Conservation (phyloP, 1,140 invertebrate species). For the Drosophila tropicalis region DNA sequence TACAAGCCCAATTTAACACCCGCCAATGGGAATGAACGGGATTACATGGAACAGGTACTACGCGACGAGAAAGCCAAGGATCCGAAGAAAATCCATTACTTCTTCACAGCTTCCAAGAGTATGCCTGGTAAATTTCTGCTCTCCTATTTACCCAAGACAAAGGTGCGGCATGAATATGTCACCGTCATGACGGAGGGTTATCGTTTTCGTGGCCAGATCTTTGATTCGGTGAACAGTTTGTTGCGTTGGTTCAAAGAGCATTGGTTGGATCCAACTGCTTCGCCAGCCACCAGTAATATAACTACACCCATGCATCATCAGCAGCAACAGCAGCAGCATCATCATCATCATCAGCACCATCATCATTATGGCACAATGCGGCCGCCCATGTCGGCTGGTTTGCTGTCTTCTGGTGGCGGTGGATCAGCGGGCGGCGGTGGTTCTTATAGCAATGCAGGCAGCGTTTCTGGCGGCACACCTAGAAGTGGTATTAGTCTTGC, state of each 20-base stretch:
- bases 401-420: conserved; percentile 18
- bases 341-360: conserved; percentile 87
- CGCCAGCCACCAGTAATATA: conserved; percentile 86
- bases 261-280: conserved; percentile 95
- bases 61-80: conserved; percentile 94
- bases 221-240: conserved; percentile 92
- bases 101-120: conserved; percentile 93
- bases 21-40: conserved; percentile 84
- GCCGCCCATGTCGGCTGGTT: conserved; percentile 29
- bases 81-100: conserved; percentile 95
- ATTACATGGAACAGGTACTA: conserved; percentile 94
- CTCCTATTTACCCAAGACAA: conserved; percentile 94
- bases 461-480: conserved; percentile 52
- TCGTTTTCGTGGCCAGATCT: conserved; percentile 94
- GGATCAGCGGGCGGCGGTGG: conserved; percentile 72
- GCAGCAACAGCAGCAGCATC: conserved; percentile 84
- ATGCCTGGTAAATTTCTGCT: conserved; percentile 98
- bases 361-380: conserved; percentile 79
- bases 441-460: conserved; percentile 58
- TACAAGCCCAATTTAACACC: conserved; percentile 90
- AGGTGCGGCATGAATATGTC: conserved; percentile 95
- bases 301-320: conserved; percentile 85
- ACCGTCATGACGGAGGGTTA: conserved; percentile 96
- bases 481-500: conserved; percentile 78
- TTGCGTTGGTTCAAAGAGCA: conserved; percentile 99